Evolutionary conservation across 2,888 invertebrate genomes (phyloP), one percentile per base, ranked within the genome.

Genomic region (Caenorhabditis macrosperma): DNA sequence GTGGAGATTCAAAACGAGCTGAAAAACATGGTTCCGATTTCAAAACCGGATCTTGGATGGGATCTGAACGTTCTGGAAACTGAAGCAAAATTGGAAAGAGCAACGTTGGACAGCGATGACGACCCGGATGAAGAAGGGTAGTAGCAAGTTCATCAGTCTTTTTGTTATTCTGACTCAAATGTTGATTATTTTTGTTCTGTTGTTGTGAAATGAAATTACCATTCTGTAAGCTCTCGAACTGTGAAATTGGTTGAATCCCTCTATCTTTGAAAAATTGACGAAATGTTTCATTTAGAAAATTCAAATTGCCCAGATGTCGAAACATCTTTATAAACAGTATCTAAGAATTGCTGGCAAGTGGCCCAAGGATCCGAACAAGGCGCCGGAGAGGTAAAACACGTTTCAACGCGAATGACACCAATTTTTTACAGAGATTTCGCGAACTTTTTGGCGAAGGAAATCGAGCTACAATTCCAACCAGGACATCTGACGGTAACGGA

Each of bases 241-340:
- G 5, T 44, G 17, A 44, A 17, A 26, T 38, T 64, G 33, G 28
- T 52, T 48, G 2, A 15, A 17, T 50, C 48, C 52, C 6, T 57
- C 17, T 35, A 55, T 28, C 35, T 44, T 46, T n/a, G 17, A 26
- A 63, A 44, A 63, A 59, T 48, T 20, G 20, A 17, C 33, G 54
- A 24, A 41, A 59, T 26, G 22, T 46, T 15, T 20, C 0, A 20
- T 61, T 2, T 7, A 3, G 3, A 48, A 12, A 28, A 28, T 30
- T 66, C n/a, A n/a, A n/a, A n/a, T n/a, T n/a, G n/a, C n/a, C 28
- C 24, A 74, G 61, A 86, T 84, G 81, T 85, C 86, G 9, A 75
- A 82, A 46, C 82, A 86, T 50, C 66, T 87, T 15, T 88, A 86
- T 76, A 88, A 86, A 63, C 86, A 87, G 64, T 88, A 86, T 54